Evolutionary conservation across 2,797 vertebrate species (phyloP).

Genomic region (Lacerta bilineata): DNA sequence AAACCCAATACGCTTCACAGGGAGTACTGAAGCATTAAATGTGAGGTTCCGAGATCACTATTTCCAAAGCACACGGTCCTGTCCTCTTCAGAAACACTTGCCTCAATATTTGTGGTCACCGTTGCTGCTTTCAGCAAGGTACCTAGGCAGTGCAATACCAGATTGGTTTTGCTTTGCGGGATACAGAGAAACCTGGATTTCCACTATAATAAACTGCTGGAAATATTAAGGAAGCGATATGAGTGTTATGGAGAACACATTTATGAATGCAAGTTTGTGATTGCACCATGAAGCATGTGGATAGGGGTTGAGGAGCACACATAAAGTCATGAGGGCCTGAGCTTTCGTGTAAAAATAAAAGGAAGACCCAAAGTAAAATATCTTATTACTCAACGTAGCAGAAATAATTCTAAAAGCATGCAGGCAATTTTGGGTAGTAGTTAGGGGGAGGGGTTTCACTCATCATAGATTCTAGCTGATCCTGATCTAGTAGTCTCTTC

Average conservation of each 20-base stretch:
- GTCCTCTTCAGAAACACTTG: neutral
- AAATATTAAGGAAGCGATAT: neutral
- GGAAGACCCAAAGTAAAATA: neutral
- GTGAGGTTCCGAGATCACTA: constrained; percentile 27
- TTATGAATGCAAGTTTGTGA: neutral
- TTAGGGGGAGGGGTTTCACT: neutral
- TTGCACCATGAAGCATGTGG: neutral
- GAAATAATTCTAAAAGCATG: neutral
- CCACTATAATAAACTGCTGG: neutral
- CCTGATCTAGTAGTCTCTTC: neutral
- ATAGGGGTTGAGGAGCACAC: neutral
- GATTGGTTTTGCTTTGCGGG: neutral
- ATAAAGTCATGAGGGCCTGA: neutral
- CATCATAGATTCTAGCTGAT: neutral
- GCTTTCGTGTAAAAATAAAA: neutral
- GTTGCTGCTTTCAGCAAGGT: neutral
- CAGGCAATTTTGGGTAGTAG: neutral
- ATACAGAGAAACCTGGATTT: neutral
- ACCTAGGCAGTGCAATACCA: neutral
- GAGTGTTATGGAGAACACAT: neutral
- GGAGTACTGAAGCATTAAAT: constrained; percentile 57
- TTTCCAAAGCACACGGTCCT: neutral
- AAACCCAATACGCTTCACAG: constrained; percentile 33
- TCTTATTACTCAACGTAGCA: neutral
- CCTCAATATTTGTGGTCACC: neutral